A percentile compares a stretch with the other conserved stretches of the same genome.
These are phyloP conservation scores for Drosophila limbata DNA, from an alignment of 2,888 invertebrate genomes.

Conservation along the genomic window DNA sequence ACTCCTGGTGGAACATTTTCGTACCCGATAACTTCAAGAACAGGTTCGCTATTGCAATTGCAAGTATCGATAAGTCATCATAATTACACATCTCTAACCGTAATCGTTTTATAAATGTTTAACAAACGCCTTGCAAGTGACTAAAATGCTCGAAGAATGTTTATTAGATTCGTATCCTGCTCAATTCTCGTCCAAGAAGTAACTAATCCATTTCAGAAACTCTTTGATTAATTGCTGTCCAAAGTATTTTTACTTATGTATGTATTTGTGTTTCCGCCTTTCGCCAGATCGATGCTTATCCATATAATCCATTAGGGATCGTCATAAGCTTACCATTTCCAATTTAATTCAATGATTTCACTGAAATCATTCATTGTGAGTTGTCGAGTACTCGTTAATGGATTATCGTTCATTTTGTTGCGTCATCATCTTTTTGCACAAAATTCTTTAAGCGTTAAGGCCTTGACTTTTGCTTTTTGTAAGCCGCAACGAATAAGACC, in stretches of 20 bases:
- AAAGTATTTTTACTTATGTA: neutral
- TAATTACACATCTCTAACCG: conserved; percentile 34
- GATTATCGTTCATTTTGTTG: conserved; percentile 43
- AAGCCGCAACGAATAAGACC: conserved; percentile 17
- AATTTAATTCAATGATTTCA: conserved; percentile 27
- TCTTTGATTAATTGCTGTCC: conserved; percentile 27
- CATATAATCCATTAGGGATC: conserved; percentile 16
- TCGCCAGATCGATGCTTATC: conserved; percentile 2
- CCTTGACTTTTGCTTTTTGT: conserved; percentile 46
- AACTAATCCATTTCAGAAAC: conserved; percentile 36
- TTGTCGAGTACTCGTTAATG: conserved; percentile 20
- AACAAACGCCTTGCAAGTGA: conserved; percentile 65
- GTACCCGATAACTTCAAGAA: conserved; percentile 90
- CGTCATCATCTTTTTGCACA: conserved; percentile 37
- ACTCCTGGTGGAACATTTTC: conserved; percentile 96
- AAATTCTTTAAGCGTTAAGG: conserved; percentile 39
- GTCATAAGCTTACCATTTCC: conserved; percentile 2
- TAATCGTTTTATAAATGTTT: conserved; percentile 42
- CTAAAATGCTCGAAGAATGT: conserved; percentile 45
- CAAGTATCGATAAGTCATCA: conserved; percentile 14
- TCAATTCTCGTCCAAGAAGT: conserved; percentile 20
- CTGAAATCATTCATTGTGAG: conserved; percentile 26
- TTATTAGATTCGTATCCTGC: neutral
- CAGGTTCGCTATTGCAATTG: conserved; percentile 86
- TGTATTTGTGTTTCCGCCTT: neutral